phyloP scores from a whole-genome alignment of 2,113 vertebrate genomes.

The Corythornis cristatus region DNA sequence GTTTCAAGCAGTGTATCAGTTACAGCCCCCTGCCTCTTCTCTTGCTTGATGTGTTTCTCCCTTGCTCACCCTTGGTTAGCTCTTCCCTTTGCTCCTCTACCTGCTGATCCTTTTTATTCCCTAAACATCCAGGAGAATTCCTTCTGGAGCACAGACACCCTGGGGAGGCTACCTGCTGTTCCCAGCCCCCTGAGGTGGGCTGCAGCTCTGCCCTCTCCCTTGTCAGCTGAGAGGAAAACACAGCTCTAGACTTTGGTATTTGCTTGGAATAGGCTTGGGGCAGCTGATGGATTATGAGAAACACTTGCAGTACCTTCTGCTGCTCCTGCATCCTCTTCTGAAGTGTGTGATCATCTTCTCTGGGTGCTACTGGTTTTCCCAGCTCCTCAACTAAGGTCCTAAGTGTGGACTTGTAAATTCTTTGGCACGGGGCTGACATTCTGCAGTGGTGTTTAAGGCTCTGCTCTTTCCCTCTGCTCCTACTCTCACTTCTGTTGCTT shows the following conservation, averaged over 20 bases:
- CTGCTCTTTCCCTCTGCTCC: neutral
- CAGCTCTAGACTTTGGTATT: neutral
- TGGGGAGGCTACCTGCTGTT: neutral
- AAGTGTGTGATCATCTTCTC: neutral
- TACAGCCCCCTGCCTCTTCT: conserved; percentile 36
- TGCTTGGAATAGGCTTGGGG: neutral
- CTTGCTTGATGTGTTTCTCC: conserved; percentile 38
- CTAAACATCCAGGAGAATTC: neutral
- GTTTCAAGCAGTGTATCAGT: conserved; percentile 56
- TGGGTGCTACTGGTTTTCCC: neutral
- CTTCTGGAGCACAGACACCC: neutral
- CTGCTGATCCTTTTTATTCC: neutral
- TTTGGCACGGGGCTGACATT: neutral
- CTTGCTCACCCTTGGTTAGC: neutral
- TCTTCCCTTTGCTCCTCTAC: conserved; percentile 32
- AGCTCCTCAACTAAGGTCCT: neutral
- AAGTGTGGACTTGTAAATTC: neutral
- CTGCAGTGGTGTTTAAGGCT: neutral
- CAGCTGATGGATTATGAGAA: neutral
- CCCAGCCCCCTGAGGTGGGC: fast-evolving
- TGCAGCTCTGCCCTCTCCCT: neutral
- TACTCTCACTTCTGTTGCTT: neutral
- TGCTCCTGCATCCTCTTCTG: neutral
- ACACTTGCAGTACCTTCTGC: neutral
- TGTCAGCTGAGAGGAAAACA: neutral